These are phyloP conservation scores for Zosterops japonicus DNA, from an alignment of 2,113 vertebrate genomes.

Conservation along the genomic window DNA sequence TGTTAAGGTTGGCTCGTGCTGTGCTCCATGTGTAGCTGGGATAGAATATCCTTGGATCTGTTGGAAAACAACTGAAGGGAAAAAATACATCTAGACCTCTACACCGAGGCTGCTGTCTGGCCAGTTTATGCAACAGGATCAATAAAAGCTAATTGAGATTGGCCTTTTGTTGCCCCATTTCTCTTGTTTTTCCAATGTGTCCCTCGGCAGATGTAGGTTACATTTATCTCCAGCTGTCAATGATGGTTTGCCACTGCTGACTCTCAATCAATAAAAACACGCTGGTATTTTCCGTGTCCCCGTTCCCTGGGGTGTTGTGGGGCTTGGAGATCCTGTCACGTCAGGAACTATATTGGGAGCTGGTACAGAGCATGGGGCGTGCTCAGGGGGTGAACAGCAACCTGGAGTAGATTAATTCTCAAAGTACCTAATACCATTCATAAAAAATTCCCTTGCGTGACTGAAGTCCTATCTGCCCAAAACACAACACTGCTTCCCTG, in stretches of 20 bases:
- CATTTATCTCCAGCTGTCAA: not conserved
- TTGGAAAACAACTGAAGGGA: not conserved
- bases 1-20: not conserved
- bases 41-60: not conserved
- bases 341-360: not conserved
- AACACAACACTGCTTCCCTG: not conserved
- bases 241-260: not conserved
- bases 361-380: fast-evolving
- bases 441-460: not conserved
- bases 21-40: not conserved
- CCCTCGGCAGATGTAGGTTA: not conserved
- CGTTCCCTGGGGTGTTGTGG: not conserved
- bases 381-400: not conserved
- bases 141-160: slow-evolving; percentile 2
- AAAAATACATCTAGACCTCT: not conserved
- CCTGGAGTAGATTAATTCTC: not conserved
- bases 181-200: not conserved
- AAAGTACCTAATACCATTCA: not conserved
- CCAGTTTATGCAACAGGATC: not conserved
- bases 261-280: not conserved
- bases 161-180: not conserved
- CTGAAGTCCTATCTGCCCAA: not conserved
- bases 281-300: not conserved
- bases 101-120: not conserved
- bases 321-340: not conserved